Percentiles rank a stretch among this genome's conserved stretches.
These are phyloP conservation scores for Manduca sexta DNA, from an alignment of 1,140 invertebrate species.

Conservation along the genomic window DNA sequence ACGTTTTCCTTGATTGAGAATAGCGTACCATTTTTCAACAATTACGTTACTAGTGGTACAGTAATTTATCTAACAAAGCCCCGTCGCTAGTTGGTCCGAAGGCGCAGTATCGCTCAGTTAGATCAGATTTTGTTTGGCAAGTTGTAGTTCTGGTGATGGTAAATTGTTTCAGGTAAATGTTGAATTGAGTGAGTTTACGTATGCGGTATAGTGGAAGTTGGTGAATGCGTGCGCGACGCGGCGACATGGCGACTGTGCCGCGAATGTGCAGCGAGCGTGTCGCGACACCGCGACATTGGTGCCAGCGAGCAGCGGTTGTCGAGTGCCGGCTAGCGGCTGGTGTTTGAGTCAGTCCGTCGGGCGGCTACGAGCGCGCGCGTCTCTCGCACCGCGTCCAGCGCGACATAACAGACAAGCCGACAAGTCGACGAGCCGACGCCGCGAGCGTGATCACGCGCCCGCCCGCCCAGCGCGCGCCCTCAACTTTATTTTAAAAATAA, in stretches of 20 bases:
- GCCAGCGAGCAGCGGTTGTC: too few relatives aligned
- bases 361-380: slow-evolving; percentile 25
- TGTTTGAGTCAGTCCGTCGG: slow-evolving; percentile 26
- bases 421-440: slow-evolving; percentile 7
- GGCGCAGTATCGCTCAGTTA: neutral
- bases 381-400: slow-evolving; percentile 22
- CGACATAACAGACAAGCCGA: too few relatives aligned
- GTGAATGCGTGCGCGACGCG: neutral
- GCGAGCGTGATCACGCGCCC: slow-evolving; percentile 17
- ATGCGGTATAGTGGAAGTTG: too few relatives aligned
- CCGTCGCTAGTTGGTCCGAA: neutral
- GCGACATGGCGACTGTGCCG: neutral
- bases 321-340: neutral
- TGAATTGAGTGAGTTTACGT: too few relatives aligned
- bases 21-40: slow-evolving; percentile 19
- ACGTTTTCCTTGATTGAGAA: slow-evolving; percentile 40
- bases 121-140: neutral
- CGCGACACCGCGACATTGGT: neutral
- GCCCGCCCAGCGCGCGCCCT: slow-evolving; percentile 29
- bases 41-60: slow-evolving; percentile 9
- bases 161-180: slow-evolving; percentile 6
- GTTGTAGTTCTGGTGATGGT: neutral
- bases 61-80: neutral
- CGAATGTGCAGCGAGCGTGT: neutral
- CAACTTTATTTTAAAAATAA: slow-evolving; percentile 12